These are phyloP conservation scores for Drosophila paramelanica DNA, from an alignment of 2,888 invertebrate species.

Conservation along the genomic window DNA sequence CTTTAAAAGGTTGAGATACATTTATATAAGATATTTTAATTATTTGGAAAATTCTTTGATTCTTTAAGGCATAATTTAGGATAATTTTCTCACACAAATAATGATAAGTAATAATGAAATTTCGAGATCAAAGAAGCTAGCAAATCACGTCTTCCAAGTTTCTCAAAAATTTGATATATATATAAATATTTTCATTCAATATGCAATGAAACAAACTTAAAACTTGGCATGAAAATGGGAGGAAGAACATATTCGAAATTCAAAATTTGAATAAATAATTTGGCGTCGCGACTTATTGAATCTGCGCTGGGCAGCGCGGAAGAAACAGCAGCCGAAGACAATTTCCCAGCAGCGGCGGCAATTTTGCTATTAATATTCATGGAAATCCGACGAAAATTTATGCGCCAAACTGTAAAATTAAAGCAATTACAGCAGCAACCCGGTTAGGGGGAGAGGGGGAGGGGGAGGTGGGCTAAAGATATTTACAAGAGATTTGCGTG, in stretches of 20 bases:
- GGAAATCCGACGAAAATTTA: conserved; percentile 59
- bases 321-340: conserved; percentile 2
- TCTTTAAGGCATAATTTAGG: not conserved
- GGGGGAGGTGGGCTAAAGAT: conserved; percentile 21
- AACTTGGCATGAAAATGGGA: not conserved
- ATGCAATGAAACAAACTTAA: not conserved
- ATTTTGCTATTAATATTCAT: conserved; percentile 61
- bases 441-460: not conserved
- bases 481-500: conserved; percentile 63
- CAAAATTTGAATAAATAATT: conserved; percentile 33
- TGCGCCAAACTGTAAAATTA: conserved; percentile 63
- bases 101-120: conserved; percentile 3
- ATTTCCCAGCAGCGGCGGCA: conserved; percentile 37
- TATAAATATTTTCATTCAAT: conserved; percentile 1
- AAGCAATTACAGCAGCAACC: conserved; percentile 55
- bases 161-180: not conserved
- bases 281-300: conserved; percentile 45
- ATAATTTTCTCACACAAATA: not conserved
- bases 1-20: no score
- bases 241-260: conserved; percentile 4
- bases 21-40: no score
- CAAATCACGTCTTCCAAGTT: conserved; percentile 1
- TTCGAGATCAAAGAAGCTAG: conserved; percentile 22
- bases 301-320: not conserved
- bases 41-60: no score